A percentile compares a stretch with the other conserved stretches of the same genome.
These are phyloP conservation scores for Chondrosia reniformis DNA, from an alignment of 37 sponge, comb jelly and placozoan species.

Conservation along the genomic window DNA sequence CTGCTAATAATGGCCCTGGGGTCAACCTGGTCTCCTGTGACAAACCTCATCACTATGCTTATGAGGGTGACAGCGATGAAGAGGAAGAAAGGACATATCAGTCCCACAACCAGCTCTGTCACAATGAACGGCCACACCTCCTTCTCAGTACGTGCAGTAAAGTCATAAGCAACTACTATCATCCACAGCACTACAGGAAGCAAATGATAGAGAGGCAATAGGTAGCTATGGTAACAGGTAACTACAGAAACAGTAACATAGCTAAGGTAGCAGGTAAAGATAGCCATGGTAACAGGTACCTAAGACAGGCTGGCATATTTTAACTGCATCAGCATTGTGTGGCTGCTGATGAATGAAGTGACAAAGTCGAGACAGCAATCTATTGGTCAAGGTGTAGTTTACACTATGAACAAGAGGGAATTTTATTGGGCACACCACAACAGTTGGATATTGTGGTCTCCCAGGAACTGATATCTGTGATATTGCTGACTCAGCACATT, in stretches of 20 bases:
- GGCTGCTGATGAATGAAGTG: no score
- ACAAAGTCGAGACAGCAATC: no score
- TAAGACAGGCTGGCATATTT: no score
- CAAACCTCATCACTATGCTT: constrained; percentile 39
- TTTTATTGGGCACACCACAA: no score
- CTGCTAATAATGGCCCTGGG: constrained; percentile 4
- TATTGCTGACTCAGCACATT: no score
- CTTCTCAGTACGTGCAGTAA: not conserved
- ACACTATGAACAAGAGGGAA: no score
- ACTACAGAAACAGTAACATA: not conserved
- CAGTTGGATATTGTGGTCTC: no score
- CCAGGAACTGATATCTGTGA: no score
- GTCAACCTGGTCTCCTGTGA: constrained; percentile 49
- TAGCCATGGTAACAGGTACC: no score
- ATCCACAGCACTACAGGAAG: constrained; percentile 54
- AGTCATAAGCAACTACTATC: constrained; percentile 37
- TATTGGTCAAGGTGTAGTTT: no score
- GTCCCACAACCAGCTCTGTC: constrained; percentile 42
- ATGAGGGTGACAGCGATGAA: constrained; percentile 19
- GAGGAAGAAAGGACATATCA: constrained; percentile 35
- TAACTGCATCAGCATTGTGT: no score
- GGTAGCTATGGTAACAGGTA: not conserved
- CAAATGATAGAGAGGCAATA: not conserved
- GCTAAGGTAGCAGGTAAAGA: no score
- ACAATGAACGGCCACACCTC: constrained; percentile 31